These are phyloP conservation scores for Laothoe populi DNA, from an alignment of 2,888 invertebrate genomes.

Conservation along the genomic window DNA sequence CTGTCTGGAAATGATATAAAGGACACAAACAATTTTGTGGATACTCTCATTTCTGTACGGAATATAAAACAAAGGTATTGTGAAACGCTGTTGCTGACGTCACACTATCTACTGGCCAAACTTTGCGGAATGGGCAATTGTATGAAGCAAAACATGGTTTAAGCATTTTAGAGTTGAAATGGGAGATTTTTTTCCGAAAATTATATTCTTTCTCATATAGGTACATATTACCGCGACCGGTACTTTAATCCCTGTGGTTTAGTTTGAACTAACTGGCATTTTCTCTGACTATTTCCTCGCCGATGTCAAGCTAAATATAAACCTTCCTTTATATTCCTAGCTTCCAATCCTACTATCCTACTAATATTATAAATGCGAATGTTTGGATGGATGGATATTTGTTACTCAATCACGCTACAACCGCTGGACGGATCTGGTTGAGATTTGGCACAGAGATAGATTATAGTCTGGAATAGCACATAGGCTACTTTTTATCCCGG, in stretches of 20 bases:
- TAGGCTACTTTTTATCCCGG: too few species aligned
- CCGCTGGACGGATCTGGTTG: too few species aligned
- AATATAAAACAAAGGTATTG: conserved; percentile 8
- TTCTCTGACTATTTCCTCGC: too few species aligned
- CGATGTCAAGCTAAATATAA: too few species aligned
- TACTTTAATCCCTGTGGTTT: neutral
- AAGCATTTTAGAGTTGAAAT: neutral
- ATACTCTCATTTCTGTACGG: conserved; percentile 15
- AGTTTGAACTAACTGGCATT: too few species aligned
- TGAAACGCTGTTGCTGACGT: neutral
- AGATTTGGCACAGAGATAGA: too few species aligned
- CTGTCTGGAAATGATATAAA: neutral
- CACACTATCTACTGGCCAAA: neutral
- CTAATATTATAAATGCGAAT: too few species aligned
- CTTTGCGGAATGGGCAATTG: conserved; percentile 15
- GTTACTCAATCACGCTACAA: too few species aligned
- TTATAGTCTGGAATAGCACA: too few species aligned
- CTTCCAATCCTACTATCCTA: too few species aligned
- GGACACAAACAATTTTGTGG: neutral
- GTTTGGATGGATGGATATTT: too few species aligned
- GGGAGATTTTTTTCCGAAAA: neutral
- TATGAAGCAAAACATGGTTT: conserved; percentile 15
- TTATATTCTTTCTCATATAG: neutral
- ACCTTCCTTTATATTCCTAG: too few species aligned
- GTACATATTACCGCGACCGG: neutral